These are phyloP conservation scores for Calliopsis andreniformis DNA, from an alignment of 1,140 invertebrate species.

Conservation along the genomic window DNA sequence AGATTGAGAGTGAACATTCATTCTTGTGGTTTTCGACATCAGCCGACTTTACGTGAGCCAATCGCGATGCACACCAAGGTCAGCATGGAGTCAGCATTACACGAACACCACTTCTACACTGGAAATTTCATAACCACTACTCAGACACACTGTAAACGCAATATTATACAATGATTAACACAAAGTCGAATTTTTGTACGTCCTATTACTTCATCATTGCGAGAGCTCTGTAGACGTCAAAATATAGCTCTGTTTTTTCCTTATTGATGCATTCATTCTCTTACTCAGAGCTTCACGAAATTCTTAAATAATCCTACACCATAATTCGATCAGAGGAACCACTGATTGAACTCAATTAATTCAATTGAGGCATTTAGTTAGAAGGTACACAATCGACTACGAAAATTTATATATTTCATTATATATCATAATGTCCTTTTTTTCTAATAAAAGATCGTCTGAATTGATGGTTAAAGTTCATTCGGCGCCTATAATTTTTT, in stretches of 20 bases:
- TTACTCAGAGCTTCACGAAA: too few species aligned
- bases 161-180: conserved; percentile 7
- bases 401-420: too few species aligned
- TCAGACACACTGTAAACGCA: neutral
- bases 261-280: neutral
- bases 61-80: conserved; percentile 52
- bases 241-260: neutral
- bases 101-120: neutral
- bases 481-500: too few species aligned
- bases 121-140: conserved; percentile 29
- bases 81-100: conserved; percentile 20
- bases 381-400: too few species aligned
- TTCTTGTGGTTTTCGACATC: conserved; percentile 48
- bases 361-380: too few species aligned
- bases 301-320: too few species aligned
- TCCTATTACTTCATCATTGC: neutral
- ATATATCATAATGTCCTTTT: too few species aligned
- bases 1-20: conserved; percentile 31
- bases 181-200: neutral
- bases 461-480: too few species aligned
- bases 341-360: too few species aligned
- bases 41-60: conserved; percentile 65
- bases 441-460: too few species aligned
- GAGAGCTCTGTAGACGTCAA: neutral
- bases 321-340: too few species aligned